Conservation (phyloP, 2,888 invertebrate species). For the Tribolium freemani region DNA sequence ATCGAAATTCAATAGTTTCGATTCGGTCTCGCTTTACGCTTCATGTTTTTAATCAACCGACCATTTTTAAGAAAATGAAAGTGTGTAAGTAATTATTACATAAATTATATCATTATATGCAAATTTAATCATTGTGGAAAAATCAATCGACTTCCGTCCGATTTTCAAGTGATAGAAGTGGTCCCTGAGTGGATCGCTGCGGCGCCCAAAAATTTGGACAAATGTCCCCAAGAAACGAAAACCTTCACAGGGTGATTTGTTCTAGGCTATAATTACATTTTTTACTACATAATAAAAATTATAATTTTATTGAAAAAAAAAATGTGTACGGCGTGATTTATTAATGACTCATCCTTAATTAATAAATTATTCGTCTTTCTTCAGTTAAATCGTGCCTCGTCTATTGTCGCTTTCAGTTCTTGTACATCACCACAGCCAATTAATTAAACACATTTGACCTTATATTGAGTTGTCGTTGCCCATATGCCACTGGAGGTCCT, state of each 20-base stretch:
- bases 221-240: no score
- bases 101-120: constrained; percentile 2
- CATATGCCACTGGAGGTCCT: constrained; percentile 16
- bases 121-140: not conserved
- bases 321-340: no score
- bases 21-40: not conserved
- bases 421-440: not conserved
- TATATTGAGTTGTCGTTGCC: constrained; percentile 12
- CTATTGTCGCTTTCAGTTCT: not conserved
- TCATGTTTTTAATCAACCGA: not conserved
- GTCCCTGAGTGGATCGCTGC: not conserved
- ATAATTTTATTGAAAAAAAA: no score
- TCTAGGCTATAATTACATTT: no score
- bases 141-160: not conserved
- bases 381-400: no score
- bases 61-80: not conserved
- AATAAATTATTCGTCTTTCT: no score
- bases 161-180: not conserved
- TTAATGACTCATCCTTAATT: no score
- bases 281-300: no score
- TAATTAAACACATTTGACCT: constrained; percentile 21
- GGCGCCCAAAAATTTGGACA: no score
- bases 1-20: not conserved
- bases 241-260: no score
- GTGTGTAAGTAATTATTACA: not conserved